These are phyloP conservation scores for Bryconaethiops microstoma DNA, from an alignment of 2,797 vertebrate species.

Conservation along the genomic window DNA sequence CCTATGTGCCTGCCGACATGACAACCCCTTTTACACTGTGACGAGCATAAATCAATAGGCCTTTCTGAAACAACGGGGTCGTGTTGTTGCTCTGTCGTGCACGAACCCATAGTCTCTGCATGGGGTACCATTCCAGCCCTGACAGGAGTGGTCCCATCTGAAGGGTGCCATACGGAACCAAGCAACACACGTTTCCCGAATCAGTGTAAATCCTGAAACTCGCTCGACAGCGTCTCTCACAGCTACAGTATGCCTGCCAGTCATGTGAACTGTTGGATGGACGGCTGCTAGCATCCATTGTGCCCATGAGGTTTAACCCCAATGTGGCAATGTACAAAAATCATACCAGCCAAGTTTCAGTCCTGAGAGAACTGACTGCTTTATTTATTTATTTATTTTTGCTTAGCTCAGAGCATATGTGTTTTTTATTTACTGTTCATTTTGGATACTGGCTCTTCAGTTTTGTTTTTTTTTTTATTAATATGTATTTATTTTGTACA, in stretches of 20 bases:
- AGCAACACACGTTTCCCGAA: conserved; percentile 49
- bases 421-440: no score
- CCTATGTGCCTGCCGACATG: conserved; percentile 78
- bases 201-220: conserved; percentile 55
- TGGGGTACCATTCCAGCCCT: conserved; percentile 67
- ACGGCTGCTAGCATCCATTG: conserved; percentile 40
- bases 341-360: not conserved
- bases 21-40: conserved; percentile 75
- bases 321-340: not conserved
- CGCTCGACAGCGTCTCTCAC: conserved; percentile 27
- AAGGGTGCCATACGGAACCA: conserved; percentile 58
- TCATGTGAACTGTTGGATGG: conserved; percentile 23
- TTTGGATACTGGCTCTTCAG: no score
- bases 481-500: no score
- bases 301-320: conserved; percentile 35
- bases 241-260: conserved; percentile 35
- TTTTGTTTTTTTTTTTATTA: no score
- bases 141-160: conserved; percentile 51
- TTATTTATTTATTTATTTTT: not conserved
- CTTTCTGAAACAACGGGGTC: conserved; percentile 81
- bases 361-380: not conserved
- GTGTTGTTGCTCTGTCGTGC: conserved; percentile 75
- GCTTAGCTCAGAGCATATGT: no score
- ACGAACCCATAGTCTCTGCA: conserved; percentile 71
- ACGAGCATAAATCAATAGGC: conserved; percentile 80